These are phyloP conservation scores for Naso thynnoides DNA, from an alignment of 2,797 vertebrate species.

Conservation along the genomic window DNA sequence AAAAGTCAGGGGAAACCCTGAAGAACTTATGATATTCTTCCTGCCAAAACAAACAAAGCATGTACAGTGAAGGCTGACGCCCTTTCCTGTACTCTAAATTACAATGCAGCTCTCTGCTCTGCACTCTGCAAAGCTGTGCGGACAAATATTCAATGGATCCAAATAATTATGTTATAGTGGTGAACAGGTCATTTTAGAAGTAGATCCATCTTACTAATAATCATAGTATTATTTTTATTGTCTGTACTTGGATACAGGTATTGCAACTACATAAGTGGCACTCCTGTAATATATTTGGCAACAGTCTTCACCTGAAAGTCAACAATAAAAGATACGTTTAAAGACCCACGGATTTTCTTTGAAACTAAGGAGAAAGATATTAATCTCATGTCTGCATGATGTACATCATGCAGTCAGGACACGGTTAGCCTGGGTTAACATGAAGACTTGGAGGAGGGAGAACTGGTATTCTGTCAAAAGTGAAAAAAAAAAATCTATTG, in stretches of 20 bases:
- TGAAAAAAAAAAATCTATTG: too few relatives aligned
- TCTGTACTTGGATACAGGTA: not conserved
- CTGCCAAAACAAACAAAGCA: constrained; percentile 48
- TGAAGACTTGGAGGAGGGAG: not conserved
- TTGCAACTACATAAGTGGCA: too few relatives aligned
- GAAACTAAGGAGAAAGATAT: not conserved
- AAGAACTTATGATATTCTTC: constrained; percentile 18
- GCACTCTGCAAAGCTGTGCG: constrained; percentile 5
- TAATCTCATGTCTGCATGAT: not conserved
- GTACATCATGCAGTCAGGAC: not conserved
- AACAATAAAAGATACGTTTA: not conserved
- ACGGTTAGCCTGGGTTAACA: not conserved
- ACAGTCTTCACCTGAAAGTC: not conserved
- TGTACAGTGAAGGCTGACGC: constrained; percentile 37
- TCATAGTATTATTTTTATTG: not conserved
- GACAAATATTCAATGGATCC: not conserved
- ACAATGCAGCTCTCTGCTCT: constrained; percentile 3
- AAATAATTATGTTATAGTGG: not conserved
- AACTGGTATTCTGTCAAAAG: too few relatives aligned
- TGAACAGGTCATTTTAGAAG: not conserved
- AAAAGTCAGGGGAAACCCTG: constrained; percentile 1
- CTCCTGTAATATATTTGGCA: not conserved
- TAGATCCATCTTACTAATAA: not conserved
- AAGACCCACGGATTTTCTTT: not conserved
- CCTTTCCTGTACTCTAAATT: constrained; percentile 49